A percentile compares a stretch with the other conserved stretches of the same genome.
phyloP scores from a whole-genome alignment of 2,888 invertebrate genomes.

The Andrena marginata region DNA sequence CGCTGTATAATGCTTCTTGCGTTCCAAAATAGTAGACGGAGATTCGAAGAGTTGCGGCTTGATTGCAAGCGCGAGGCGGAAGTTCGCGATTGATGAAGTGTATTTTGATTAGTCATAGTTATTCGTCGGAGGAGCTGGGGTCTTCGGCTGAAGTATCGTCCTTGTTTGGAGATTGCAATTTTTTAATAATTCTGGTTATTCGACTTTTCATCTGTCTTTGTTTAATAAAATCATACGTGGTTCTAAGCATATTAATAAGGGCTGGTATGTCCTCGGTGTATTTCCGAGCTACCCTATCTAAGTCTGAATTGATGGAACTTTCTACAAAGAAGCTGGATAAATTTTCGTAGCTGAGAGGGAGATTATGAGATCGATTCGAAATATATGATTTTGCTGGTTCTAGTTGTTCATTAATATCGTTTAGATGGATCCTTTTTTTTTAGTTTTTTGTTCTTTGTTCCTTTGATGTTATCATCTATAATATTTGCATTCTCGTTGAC shows the following conservation, averaged over 20 bases:
- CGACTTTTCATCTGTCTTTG: not conserved
- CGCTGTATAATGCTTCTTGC: not conserved
- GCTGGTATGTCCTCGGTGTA: not conserved
- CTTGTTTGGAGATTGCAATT: not conserved
- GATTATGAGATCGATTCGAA: not conserved
- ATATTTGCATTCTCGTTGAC: not conserved
- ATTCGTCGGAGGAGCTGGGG: not conserved
- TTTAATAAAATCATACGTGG: not conserved
- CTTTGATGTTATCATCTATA: not conserved
- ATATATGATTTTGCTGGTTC: not conserved
- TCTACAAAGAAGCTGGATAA: not conserved
- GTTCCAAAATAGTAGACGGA: constrained; percentile 1
- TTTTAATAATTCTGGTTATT: constrained; percentile 2
- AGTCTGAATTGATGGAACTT: not conserved
- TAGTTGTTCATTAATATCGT: not conserved
- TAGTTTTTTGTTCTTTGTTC: not conserved
- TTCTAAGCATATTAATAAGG: not conserved
- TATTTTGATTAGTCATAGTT: not conserved
- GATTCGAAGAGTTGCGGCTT: not conserved
- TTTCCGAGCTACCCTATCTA: not conserved
- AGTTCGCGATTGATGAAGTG: not conserved
- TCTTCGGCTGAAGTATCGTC: not conserved
- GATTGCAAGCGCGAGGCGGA: not conserved
- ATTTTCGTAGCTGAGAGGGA: not conserved
- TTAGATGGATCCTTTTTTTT: not conserved